Percentiles rank a stretch among this genome's conserved stretches.
Evolutionary conservation across 2,113 vertebrate species (phyloP).

Genomic region (Eclectus roratus): DNA sequence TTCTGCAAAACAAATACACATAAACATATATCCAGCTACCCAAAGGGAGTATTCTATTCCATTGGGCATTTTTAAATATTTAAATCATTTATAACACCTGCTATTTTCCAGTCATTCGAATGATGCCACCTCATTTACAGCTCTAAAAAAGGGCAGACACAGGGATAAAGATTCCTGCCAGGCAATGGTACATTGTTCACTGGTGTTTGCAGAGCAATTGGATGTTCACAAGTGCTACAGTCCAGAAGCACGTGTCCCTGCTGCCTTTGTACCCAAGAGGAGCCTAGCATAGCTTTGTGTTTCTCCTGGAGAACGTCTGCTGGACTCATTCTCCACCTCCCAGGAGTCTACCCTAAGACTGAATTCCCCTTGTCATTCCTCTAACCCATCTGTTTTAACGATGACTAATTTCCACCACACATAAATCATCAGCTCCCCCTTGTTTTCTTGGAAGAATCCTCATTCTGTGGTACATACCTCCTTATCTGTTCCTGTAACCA

Average conservation of each 20-base stretch:
- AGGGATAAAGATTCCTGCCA: background rate
- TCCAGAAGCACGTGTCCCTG: background rate
- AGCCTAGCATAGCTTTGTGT: background rate
- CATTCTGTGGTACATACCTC: background rate
- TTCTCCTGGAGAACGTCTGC: background rate
- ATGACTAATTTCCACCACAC: background rate
- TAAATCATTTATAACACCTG: background rate
- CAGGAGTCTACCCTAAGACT: background rate
- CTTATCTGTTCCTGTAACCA: conserved; percentile 7
- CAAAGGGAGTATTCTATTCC: background rate
- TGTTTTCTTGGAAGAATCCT: background rate
- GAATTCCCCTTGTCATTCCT: background rate
- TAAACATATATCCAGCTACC: background rate
- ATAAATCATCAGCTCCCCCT: conserved; percentile 13
- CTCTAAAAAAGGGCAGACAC: background rate
- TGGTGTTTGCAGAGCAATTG: background rate
- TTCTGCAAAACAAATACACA: background rate
- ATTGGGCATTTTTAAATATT: background rate
- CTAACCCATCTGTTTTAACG: background rate
- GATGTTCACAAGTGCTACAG: background rate
- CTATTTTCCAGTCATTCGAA: background rate
- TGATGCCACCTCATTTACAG: background rate
- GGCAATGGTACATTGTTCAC: background rate
- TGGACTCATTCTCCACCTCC: background rate
- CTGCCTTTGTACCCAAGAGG: background rate